A percentile compares a stretch with the other conserved stretches of the same genome.
These are phyloP conservation scores for Odocoileus hemionus DNA, from an alignment of 2,113 vertebrate genomes.

Conservation along the genomic window DNA sequence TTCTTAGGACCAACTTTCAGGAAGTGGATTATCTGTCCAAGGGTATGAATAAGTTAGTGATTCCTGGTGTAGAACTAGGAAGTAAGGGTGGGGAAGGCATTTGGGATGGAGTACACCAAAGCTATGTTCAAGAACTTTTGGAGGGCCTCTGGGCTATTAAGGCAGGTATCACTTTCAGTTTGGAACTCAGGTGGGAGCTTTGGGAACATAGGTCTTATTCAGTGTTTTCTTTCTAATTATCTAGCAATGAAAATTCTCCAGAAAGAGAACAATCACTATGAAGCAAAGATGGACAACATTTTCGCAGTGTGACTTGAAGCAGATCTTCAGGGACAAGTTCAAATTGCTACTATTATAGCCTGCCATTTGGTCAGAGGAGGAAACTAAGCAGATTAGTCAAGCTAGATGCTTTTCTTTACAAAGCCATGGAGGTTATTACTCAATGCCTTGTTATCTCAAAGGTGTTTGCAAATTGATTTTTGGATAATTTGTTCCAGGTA, in stretches of 20 bases:
- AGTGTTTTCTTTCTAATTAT: conserved; percentile 45
- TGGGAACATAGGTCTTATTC: neutral
- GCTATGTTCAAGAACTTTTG: neutral
- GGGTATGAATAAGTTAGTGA: neutral
- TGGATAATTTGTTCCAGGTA: conserved; percentile 72
- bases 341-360: conserved; percentile 48
- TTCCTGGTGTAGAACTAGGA: neutral
- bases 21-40: neutral
- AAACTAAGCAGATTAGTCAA: conserved; percentile 70
- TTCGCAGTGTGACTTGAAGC: conserved; percentile 40
- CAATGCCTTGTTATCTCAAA: conserved; percentile 70
- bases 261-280: conserved; percentile 47
- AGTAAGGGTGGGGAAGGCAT: neutral
- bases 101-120: neutral
- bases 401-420: conserved; percentile 65
- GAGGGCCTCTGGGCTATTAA: neutral
- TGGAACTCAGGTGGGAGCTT: neutral
- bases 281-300: conserved; percentile 49
- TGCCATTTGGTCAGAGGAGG: conserved; percentile 49
- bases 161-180: neutral
- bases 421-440: conserved; percentile 66
- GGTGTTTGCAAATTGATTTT: conserved; percentile 72
- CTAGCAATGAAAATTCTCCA: neutral
- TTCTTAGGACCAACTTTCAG: neutral
- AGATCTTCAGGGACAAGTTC: conserved; percentile 53